Evolutionary conservation across 2,888 invertebrate species (phyloP).

Genomic region (Hydropsyche betteni): DNA sequence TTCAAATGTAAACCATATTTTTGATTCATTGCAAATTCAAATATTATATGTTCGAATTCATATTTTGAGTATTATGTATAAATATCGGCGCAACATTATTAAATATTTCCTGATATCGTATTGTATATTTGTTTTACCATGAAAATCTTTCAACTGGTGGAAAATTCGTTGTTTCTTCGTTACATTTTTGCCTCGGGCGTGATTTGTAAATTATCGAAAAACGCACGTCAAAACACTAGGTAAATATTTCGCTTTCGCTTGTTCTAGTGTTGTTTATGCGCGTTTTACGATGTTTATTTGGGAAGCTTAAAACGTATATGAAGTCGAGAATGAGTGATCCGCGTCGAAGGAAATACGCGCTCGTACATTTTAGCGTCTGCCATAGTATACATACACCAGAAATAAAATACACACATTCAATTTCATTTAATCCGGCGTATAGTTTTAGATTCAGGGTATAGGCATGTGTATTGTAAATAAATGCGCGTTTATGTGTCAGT

Average conservation of each 20-base stretch:
- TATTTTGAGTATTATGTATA: too few relatives aligned
- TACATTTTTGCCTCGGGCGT: slow-evolving; percentile 1
- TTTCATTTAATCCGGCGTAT: background rate
- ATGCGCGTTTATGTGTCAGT: slow-evolving; percentile 12
- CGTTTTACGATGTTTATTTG: slow-evolving; percentile 32
- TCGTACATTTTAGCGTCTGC: slow-evolving; percentile 12
- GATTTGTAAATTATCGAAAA: slow-evolving; percentile 32
- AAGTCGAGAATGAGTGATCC: slow-evolving; percentile 31
- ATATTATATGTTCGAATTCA: too few relatives aligned
- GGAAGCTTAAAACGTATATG: slow-evolving; percentile 33
- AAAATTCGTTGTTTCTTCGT: background rate
- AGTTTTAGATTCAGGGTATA: too few relatives aligned
- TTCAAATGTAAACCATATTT: too few relatives aligned
- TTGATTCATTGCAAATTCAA: too few relatives aligned
- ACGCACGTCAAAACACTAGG: slow-evolving; percentile 19
- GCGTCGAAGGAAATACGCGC: slow-evolving; percentile 23
- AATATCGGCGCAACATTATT: too few relatives aligned
- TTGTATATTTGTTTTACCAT: too few relatives aligned
- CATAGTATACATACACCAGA: slow-evolving; percentile 15
- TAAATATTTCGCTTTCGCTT: slow-evolving; percentile 32
- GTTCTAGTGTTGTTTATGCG: slow-evolving; percentile 32
- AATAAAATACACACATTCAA: slow-evolving; percentile 17
- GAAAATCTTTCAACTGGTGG: too few relatives aligned
- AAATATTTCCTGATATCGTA: too few relatives aligned
- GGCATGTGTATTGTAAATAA: background rate